phyloP scores from a whole-genome alignment of 2,888 invertebrate genomes.

The Chesias legatella region DNA sequence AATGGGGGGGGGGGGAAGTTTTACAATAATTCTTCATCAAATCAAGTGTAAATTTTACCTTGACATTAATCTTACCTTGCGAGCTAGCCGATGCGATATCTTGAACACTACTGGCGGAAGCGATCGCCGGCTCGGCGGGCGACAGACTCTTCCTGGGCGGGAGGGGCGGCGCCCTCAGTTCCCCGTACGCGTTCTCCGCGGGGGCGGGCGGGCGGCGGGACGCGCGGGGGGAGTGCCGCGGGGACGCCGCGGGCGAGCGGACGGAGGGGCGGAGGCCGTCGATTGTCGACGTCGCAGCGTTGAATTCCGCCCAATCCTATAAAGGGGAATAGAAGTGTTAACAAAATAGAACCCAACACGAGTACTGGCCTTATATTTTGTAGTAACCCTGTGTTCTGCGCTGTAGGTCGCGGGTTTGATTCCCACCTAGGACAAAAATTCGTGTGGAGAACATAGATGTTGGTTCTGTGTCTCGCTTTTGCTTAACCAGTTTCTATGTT shows the following conservation, averaged over 20 bases:
- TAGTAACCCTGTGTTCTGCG: too few relatives aligned
- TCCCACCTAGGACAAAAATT: too few relatives aligned
- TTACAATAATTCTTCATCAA: not conserved
- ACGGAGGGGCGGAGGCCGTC: conserved; percentile 73
- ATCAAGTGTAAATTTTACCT: not conserved
- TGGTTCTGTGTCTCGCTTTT: too few relatives aligned
- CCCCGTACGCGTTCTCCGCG: conserved; percentile 67
- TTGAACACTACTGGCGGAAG: conserved; percentile 64
- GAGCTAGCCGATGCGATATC: conserved; percentile 59
- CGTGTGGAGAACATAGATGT: too few relatives aligned
- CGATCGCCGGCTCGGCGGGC: conserved; percentile 58
- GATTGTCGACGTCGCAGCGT: conserved; percentile 82
- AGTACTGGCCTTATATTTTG: too few relatives aligned
- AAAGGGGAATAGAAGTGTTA: not conserved
- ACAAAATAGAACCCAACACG: not conserved
- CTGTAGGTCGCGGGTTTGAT: too few relatives aligned
- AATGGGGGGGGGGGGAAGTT: too few relatives aligned
- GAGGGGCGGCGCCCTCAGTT: conserved; percentile 70
- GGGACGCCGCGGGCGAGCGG: conserved; percentile 81
- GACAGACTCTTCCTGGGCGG: conserved; percentile 81
- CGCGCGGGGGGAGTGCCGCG: conserved; percentile 71
- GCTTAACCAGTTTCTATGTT: too few relatives aligned
- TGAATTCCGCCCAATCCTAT: conserved; percentile 83
- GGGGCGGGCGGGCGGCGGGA: conserved; percentile 45
- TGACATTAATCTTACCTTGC: conserved; percentile 32